Base-by-base conservation (phyloP, 2,797 vertebrate species). In the Acrocephalus scirpaceus region DNA sequence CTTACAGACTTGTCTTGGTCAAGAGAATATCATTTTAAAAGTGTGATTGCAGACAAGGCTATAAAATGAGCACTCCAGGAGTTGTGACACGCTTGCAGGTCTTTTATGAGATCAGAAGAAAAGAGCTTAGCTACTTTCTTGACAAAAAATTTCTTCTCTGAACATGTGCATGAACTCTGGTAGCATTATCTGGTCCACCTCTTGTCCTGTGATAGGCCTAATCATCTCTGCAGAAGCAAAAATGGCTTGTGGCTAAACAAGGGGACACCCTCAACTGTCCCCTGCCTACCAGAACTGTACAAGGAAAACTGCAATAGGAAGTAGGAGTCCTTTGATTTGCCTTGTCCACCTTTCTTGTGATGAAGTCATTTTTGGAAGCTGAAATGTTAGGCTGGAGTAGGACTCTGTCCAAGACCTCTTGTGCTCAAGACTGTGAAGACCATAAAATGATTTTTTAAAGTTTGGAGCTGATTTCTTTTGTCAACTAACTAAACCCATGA, bases 171-270 rank as follows among this genome's bases (percentile, higher is more conserved):
- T 44, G 44, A 73, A 23, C 38, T 32, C 53, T 61, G 32, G 57
- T 9, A 53, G 18, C 10, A 7, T 32, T 60, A 26, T 16, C 30
- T 60, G 34, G n/a, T 47, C n/a, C 15, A 60, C 7, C 5, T 60
- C 73, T 58, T 27, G 16, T 66, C 40, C n/a, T 74, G 5, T 56
- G 25, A 11, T 16, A 30, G 26, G 13, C 16, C 54, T 65, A 34
- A 50, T 44, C 1, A 1, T 10, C 29, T 34, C 25, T 47, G 27
- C 0, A 3, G 34, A 11, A 22, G 9, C 57, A n/a, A 70, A 76
- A 92, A 34, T 13, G 21, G 12, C 30, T 70, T 58, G 11, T 26
- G 27, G 53, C 30, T 60, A 73, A 73, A 48, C 7, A 16, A 76
- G 30, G n/a, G n/a, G n/a, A n/a, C 12, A 47, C 27, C 10, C 10